A percentile compares a stretch with the other conserved stretches of the same genome.
Evolutionary conservation across 2,113 vertebrate species (phyloP).

Genomic region (Ochotona curzoniae): DNA sequence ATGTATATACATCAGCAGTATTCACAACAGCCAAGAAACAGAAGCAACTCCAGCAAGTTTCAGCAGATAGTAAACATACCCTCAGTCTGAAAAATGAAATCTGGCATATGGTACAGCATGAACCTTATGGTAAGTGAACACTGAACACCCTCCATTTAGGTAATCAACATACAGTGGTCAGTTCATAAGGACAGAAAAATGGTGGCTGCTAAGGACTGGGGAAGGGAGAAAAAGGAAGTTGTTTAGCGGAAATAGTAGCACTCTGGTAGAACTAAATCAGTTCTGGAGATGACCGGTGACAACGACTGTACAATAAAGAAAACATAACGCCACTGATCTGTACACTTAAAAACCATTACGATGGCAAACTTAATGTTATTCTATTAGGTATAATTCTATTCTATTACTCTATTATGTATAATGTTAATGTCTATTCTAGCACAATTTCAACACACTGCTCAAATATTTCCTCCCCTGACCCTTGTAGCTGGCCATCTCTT

Average conservation of each 20-base stretch:
- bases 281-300: not conserved
- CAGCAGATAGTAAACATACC: not conserved
- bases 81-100: not conserved
- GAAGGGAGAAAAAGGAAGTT: not conserved
- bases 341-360: not conserved
- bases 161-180: not conserved
- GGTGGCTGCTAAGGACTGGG: not conserved
- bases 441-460: not conserved
- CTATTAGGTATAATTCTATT: no score
- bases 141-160: not conserved
- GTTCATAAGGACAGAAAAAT: constrained; percentile 28
- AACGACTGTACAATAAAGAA: not conserved
- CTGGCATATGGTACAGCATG: not conserved
- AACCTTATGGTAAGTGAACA: not conserved
- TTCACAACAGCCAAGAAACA: no score
- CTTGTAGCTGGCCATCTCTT: not conserved
- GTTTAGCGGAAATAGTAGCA: constrained; percentile 1
- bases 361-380: no score
- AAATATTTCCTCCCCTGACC: not conserved
- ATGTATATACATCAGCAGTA: no score
- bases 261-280: not conserved
- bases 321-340: not conserved
- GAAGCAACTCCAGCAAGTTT: not conserved
- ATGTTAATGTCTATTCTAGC: constrained; percentile 2
- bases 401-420: no score